Evolutionary conservation across 2,113 vertebrate genomes (phyloP).

Genomic region (Puffinus mauretanicus): DNA sequence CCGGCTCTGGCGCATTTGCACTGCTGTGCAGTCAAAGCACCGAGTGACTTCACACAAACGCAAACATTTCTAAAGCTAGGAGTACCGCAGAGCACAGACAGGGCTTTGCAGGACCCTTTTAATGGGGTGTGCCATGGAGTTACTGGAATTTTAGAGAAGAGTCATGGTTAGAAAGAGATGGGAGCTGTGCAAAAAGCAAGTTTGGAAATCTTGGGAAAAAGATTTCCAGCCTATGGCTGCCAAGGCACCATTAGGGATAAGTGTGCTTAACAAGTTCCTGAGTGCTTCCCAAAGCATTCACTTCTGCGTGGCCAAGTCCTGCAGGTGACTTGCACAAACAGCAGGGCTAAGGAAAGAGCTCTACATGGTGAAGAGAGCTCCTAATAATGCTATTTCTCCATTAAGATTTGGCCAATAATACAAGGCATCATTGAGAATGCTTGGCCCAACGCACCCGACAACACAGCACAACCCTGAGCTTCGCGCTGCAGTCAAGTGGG

Average conservation of each 20-base stretch:
- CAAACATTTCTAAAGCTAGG: not conserved
- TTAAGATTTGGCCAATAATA: not conserved
- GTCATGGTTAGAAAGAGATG: not conserved
- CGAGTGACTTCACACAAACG: not conserved
- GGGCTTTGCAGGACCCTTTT: not conserved
- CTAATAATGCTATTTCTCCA: not conserved
- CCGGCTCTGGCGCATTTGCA: not conserved
- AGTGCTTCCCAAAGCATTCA: not conserved
- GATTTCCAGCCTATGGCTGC: not conserved
- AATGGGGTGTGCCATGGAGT: not conserved
- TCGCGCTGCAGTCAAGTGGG: not conserved
- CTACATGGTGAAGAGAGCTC: not conserved
- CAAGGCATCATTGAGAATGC: not conserved
- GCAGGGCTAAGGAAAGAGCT: not conserved
- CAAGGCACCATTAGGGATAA: not conserved
- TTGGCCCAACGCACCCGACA: not conserved
- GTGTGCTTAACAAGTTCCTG: not conserved
- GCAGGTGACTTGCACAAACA: not conserved
- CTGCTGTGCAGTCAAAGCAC: not conserved
- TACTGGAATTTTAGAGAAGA: not conserved
- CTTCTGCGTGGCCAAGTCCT: not conserved
- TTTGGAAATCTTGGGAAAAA: not conserved
- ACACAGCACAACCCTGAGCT: not conserved
- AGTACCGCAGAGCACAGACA: not conserved
- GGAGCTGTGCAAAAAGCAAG: not conserved